A percentile compares a stretch with the other conserved stretches of the same genome.
Conservation (phyloP, 2,888 invertebrate genomes). For the Schizotus pectinicornis region DNA sequence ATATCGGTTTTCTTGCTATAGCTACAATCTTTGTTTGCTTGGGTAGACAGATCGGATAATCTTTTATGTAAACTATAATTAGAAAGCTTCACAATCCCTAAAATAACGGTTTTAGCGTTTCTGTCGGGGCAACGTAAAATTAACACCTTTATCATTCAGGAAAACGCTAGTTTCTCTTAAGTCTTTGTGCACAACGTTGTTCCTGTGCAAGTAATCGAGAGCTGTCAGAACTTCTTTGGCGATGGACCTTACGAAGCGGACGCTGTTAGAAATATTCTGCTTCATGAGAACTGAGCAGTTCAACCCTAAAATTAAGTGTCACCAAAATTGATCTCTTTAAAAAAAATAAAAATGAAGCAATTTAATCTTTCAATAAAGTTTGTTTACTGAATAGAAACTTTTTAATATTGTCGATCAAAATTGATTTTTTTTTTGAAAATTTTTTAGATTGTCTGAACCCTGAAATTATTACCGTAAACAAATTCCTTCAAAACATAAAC, state of each 20-base stretch:
- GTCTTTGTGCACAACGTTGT: slow-evolving; percentile 83
- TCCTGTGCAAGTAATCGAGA: slow-evolving; percentile 79
- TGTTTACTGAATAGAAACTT: no score
- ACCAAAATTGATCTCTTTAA: slow-evolving; percentile 9
- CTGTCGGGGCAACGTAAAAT: not conserved
- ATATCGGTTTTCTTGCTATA: slow-evolving; percentile 76
- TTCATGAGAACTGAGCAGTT: slow-evolving; percentile 60
- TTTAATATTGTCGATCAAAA: no score
- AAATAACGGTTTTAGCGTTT: slow-evolving; percentile 31
- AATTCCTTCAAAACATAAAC: slow-evolving; percentile 76
- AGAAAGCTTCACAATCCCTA: slow-evolving; percentile 65
- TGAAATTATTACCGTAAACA: slow-evolving; percentile 58
- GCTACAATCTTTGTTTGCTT: slow-evolving; percentile 50
- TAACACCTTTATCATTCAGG: slow-evolving; percentile 68
- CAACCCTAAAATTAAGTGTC: slow-evolving; percentile 43
- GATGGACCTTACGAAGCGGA: slow-evolving; percentile 68
- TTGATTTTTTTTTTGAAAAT: no score
- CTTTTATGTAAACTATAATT: slow-evolving; percentile 76
- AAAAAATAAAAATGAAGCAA: no score
- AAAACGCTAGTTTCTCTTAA: slow-evolving; percentile 77
- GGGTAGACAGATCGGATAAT: slow-evolving; percentile 62
- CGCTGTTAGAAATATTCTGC: slow-evolving; percentile 61
- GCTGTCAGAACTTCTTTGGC: slow-evolving; percentile 77
- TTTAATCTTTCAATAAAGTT: no score
- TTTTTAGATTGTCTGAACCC: no score